These are phyloP conservation scores for Lichenostomus cassidix DNA, from an alignment of 2,113 vertebrate species.

Conservation along the genomic window DNA sequence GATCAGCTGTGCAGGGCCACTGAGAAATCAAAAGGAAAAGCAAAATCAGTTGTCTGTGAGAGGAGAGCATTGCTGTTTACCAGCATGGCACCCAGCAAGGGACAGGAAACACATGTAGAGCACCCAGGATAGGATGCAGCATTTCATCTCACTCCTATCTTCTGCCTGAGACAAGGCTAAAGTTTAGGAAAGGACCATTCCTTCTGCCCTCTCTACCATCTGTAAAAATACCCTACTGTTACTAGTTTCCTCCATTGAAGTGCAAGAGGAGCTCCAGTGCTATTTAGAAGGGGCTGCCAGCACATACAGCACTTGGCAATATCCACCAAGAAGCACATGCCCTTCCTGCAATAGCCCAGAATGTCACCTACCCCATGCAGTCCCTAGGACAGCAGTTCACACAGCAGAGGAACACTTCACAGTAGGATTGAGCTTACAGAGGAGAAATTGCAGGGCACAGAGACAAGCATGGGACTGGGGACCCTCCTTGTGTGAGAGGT, in stretches of 20 bases:
- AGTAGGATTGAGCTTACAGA: background rate
- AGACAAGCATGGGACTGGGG: background rate
- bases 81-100: background rate
- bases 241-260: background rate
- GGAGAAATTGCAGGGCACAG: background rate
- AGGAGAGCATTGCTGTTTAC: background rate
- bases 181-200: background rate
- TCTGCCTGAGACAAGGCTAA: background rate
- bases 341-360: background rate
- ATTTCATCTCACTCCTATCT: background rate
- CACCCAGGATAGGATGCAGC: background rate
- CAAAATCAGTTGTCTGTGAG: background rate
- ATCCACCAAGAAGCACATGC: background rate
- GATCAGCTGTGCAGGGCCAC: slow-evolving; percentile 3
- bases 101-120: background rate
- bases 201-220: background rate
- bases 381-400: background rate
- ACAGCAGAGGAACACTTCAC: background rate
- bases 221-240: background rate
- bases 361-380: background rate
- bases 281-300: background rate
- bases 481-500: background rate
- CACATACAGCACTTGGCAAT: background rate
- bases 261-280: background rate
- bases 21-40: slow-evolving; percentile 7